Conservation (phyloP, 2,797 vertebrate species). For the Sebastes cheni region DNA sequence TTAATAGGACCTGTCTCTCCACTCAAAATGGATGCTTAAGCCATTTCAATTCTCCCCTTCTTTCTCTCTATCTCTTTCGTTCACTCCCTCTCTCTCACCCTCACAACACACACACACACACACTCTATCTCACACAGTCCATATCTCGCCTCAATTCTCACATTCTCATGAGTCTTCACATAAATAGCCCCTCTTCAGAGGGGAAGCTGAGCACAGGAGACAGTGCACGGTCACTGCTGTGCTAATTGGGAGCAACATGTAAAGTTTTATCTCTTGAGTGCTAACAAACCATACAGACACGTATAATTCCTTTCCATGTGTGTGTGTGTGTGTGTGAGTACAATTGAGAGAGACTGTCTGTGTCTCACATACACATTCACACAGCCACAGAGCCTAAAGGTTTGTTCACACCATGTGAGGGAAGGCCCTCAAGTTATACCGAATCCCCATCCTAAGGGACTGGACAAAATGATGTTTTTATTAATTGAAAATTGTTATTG, state of each 20-base stretch:
- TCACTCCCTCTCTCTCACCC: constrained; percentile 75
- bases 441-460: constrained; percentile 89
- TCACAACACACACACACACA: constrained; percentile 26
- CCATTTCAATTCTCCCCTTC: constrained; percentile 93
- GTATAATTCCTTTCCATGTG: constrained; percentile 63
- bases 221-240: constrained; percentile 96
- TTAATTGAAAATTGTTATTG: constrained; percentile 96
- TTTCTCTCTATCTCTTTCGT: constrained; percentile 78
- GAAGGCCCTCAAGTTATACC: constrained; percentile 90
- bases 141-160: constrained; percentile 77
- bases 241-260: constrained; percentile 99
- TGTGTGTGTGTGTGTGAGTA: constrained; percentile 9
- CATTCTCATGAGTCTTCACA: constrained; percentile 87
- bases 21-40: constrained; percentile 99
- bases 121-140: constrained; percentile 66
- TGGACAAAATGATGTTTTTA: constrained; percentile 90
- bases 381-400: constrained; percentile 33
- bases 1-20: constrained; percentile 99
- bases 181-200: constrained; percentile 95
- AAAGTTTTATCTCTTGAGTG: constrained; percentile 99
- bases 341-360: constrained; percentile 21
- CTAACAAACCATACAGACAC: constrained; percentile 98
- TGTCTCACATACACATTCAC: constrained; percentile 15
- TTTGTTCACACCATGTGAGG: constrained; percentile 84
- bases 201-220: constrained; percentile 92